phyloP scores from a whole-genome alignment of 92 coral and sea anemone species.

The Phenganax marumi region DNA sequence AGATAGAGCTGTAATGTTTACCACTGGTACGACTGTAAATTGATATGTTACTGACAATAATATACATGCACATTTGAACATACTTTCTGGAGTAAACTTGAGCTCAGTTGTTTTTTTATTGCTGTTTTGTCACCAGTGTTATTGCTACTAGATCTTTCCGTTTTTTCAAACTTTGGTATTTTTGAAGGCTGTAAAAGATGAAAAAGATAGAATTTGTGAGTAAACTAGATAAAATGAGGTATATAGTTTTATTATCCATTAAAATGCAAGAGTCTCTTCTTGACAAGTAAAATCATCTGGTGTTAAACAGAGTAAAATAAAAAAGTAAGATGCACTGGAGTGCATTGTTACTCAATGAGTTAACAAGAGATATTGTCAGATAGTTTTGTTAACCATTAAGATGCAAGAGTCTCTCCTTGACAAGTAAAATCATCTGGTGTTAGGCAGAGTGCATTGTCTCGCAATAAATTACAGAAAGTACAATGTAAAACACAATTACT shows the following conservation, averaged over 20 bases:
- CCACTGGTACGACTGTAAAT: background rate
- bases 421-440: no score
- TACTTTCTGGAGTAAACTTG: slow-evolving; percentile 34
- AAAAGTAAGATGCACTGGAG: no score
- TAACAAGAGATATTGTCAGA: no score
- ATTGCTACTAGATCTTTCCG: background rate
- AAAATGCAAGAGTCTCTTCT: no score
- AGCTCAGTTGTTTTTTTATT: slow-evolving; percentile 10
- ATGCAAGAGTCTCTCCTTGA: no score
- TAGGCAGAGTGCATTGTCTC: no score
- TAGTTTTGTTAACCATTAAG: no score
- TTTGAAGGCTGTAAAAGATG: slow-evolving; percentile 15
- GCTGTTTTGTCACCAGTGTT: background rate
- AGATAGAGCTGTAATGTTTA: background rate
- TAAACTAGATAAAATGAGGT: background rate
- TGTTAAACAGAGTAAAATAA: no score
- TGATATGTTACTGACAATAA: background rate
- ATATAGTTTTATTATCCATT: no score
- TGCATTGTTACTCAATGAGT: no score
- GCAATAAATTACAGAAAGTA: background rate
- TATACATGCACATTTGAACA: background rate
- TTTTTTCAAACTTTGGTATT: background rate
- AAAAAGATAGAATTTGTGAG: background rate
- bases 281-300: no score
- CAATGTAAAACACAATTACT: background rate